Base-by-base conservation (phyloP, 2,797 vertebrate genomes). In the Astyanax mexicanus region DNA sequence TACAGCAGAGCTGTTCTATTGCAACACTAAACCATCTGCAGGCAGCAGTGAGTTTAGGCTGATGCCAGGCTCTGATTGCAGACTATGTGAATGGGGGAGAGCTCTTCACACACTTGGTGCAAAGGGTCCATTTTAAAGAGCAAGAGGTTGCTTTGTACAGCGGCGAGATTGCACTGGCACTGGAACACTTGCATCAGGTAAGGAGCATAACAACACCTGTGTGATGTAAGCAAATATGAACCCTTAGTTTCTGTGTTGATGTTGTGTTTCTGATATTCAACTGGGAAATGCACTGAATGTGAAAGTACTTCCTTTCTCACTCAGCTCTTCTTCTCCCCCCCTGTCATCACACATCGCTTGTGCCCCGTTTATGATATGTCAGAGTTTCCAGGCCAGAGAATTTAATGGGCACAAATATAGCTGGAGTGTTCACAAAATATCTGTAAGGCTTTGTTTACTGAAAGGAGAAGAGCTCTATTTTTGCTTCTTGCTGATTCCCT, bases 81-180 rank as follows among this genome's bases (percentile, higher is more conserved):
- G 98, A 99, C 92, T 99, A 99, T 84, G 96, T 99, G 87, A 99
- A 97, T 75, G 97, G 97, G 57, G 98, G 97, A 66, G 98, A 99
- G 87, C 94, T 99, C 82, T 99, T 99, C 92, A 99, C 97, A 75
- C 97, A 99, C 85, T 93, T 99, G 93, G 98, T 98, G 82, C 98
- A 99, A 87, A 94, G 97, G 92, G 97, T 98, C 77, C 95, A 92
- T 74, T 99, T 98, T 88, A 96, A 96, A 86, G 97, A 99, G 87
- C 93, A 92, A 38, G 96, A 98, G 84, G 98, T 98, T 23, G 95
- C 93, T 27, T 92, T 98, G 88, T 99, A 98, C 86, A 96, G 95
- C n/a, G 98, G 98, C 42, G 98, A 99, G 91, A 97, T 98, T 0
- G 96, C 96, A 74, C 88, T 96, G 80, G 98, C 96, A 8, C 90